phyloP scores from a whole-genome alignment of 1,140 invertebrate genomes.

The Eufriesea mexicana region DNA sequence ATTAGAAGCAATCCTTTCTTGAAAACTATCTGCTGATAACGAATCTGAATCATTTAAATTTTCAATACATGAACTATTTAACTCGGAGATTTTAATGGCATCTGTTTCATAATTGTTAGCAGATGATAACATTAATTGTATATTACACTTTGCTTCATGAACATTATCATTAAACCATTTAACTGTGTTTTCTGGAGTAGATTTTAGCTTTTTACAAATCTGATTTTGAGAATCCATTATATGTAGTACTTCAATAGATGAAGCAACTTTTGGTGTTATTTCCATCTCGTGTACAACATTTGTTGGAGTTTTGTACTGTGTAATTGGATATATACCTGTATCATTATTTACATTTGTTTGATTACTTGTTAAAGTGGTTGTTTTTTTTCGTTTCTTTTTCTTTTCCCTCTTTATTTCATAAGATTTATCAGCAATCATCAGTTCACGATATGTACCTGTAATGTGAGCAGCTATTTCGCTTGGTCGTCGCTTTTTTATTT shows the following conservation, averaged over 20 bases:
- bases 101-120: neutral
- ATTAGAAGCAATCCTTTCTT: neutral
- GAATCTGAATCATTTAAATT: slow-evolving; percentile 45
- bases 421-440: slow-evolving; percentile 80
- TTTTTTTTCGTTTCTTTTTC: slow-evolving; percentile 79
- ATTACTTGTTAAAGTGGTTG: slow-evolving; percentile 23
- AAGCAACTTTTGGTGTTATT: slow-evolving; percentile 68
- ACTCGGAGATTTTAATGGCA: slow-evolving; percentile 2
- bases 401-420: slow-evolving; percentile 72
- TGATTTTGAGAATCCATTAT: slow-evolving; percentile 35
- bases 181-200: slow-evolving; percentile 62
- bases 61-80: slow-evolving; percentile 22
- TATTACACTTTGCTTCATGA: neutral
- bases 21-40: neutral
- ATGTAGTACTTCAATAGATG: slow-evolving; percentile 67
- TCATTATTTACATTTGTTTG: slow-evolving; percentile 51
- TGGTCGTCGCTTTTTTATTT: slow-evolving; percentile 85
- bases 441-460: slow-evolving; percentile 83
- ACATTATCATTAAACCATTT: slow-evolving; percentile 55
- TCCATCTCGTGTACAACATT: slow-evolving; percentile 51
- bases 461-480: slow-evolving; percentile 90
- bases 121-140: neutral
- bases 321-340: slow-evolving; percentile 30
- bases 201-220: slow-evolving; percentile 62
- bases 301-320: slow-evolving; percentile 46